Evolutionary conservation across 2,797 vertebrate species (phyloP), one percentile per base, ranked within the genome.

Genomic region (Onychomys leucogaster): DNA sequence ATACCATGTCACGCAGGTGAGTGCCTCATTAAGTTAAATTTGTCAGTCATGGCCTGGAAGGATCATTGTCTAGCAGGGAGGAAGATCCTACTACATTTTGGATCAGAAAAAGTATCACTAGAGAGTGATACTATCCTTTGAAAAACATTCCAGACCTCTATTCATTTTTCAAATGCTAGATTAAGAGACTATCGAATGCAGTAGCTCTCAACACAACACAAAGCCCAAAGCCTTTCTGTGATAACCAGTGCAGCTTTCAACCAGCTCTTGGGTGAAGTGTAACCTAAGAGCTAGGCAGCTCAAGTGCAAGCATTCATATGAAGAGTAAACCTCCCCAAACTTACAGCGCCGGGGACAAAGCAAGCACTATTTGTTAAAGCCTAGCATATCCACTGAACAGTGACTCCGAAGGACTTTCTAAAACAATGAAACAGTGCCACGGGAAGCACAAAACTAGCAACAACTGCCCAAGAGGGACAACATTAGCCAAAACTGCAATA

Each of bases 101-200:
- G 55, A 78, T 10, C 7, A 86, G 65, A 23, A 95, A 41, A 93
- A 65, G 17, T 17, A 84, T 83, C 43, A 76, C 25, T 81, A n/a
- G n/a, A 84, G 13, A 96, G 76, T 37, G 12, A 12, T 16, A 0
- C 27, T 84, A 91, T 93, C n/a, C 81, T 77, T 85, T 93, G 61
- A n/a, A 85, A 96, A 97, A 84, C 21, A 78, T 29, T 96, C 17
- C 88, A 55, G n/a, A 49, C 32, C 11, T 89, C 75, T 81, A 46
- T 91, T 95, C 71, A 90, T 69, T 92, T 88, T 89, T 65, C 37
- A 78, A 96, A 46, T 55, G 43, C 27, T 27, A 14, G 4, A 84
- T 80, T 91, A 90, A 92, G 43, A 89, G 52, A 87, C n/a, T 43
- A 41, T 5, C 43, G 7, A 32, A 80, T 43, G 21, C 61, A 73